These are phyloP conservation scores for Crotalus horridus DNA, from an alignment of 2,113 vertebrate genomes.

Conservation along the genomic window DNA sequence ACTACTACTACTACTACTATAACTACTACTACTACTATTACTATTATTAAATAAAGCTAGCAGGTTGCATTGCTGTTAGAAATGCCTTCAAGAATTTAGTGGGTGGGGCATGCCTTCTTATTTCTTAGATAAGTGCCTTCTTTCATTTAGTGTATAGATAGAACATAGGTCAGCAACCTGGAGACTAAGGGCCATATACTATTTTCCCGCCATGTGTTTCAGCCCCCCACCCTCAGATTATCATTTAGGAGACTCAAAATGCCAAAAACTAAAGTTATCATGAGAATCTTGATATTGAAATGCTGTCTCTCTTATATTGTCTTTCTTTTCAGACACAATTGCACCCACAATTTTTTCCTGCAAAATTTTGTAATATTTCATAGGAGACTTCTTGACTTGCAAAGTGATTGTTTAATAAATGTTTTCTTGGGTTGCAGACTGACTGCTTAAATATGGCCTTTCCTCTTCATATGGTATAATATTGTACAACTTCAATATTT, in stretches of 20 bases:
- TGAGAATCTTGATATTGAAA: neutral
- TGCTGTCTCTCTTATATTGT: neutral
- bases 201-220: neutral
- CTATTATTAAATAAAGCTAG: too few species aligned
- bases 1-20: too few species aligned
- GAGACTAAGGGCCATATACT: neutral
- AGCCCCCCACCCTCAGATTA: neutral
- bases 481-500: conserved; percentile 17
- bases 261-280: neutral
- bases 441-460: neutral
- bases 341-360: neutral
- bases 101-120: neutral
- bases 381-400: neutral
- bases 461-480: neutral
- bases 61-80: neutral
- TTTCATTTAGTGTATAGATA: neutral
- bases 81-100: neutral
- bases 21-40: too few species aligned
- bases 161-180: neutral
- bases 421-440: neutral
- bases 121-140: neutral
- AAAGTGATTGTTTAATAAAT: neutral
- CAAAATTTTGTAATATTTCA: neutral
- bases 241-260: neutral
- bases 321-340: neutral